Conservation (phyloP, 1,140 invertebrate genomes). For the Cydia strobilella region DNA sequence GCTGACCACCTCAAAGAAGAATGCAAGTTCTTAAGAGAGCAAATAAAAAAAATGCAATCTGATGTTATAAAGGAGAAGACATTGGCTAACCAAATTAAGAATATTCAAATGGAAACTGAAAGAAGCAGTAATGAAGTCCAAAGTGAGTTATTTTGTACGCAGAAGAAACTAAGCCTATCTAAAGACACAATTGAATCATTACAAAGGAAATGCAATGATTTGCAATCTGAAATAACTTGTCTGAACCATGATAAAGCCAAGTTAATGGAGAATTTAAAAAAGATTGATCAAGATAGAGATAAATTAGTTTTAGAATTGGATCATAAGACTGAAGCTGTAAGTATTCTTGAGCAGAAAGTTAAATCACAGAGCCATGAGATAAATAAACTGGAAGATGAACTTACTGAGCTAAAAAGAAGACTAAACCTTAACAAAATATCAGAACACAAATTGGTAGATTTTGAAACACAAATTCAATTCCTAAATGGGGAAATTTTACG, state of each 20-base stretch:
- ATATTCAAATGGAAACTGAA: slow-evolving; percentile 83
- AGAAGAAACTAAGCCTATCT: slow-evolving; percentile 80
- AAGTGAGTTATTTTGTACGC: slow-evolving; percentile 78
- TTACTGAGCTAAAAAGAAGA: slow-evolving; percentile 68
- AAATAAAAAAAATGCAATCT: slow-evolving; percentile 71
- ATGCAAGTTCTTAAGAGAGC: slow-evolving; percentile 71
- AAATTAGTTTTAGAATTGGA: slow-evolving; percentile 82
- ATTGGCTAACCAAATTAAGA: slow-evolving; percentile 79
- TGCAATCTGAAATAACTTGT: slow-evolving; percentile 80
- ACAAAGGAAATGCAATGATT: slow-evolving; percentile 80
- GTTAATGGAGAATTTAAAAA: slow-evolving; percentile 78
- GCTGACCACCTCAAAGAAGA: slow-evolving; percentile 69
- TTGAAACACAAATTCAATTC: slow-evolving; percentile 80
- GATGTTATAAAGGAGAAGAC: slow-evolving; percentile 76
- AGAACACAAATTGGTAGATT: slow-evolving; percentile 81
- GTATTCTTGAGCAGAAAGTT: slow-evolving; percentile 81
- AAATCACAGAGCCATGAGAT: slow-evolving; percentile 75
- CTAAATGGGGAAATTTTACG: slow-evolving; percentile 76
- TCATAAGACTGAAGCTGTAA: slow-evolving; percentile 81
- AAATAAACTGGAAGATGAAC: slow-evolving; percentile 70
- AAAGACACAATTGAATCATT: slow-evolving; percentile 78
- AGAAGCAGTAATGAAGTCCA: slow-evolving; percentile 81
- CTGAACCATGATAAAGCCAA: slow-evolving; percentile 81
- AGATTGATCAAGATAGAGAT: slow-evolving; percentile 82
- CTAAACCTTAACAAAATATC: slow-evolving; percentile 69